Conservation (phyloP, 2,113 vertebrate genomes). For the Forbesichthys agassizii region DNA sequence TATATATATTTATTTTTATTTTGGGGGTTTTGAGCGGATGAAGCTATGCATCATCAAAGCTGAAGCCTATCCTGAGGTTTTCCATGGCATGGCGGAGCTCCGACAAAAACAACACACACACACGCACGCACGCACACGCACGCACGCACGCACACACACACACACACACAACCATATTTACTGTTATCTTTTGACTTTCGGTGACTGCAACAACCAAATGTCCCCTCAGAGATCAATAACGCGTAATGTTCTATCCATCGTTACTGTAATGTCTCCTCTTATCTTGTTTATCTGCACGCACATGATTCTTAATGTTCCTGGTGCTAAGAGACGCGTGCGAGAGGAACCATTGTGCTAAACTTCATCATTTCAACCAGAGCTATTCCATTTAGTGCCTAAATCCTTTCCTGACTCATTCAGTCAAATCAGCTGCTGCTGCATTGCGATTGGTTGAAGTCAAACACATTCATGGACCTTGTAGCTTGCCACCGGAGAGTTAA, state of each 20-base stretch:
- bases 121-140: background rate
- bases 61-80: conserved; percentile 8
- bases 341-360: too few relatives aligned
- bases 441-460: background rate
- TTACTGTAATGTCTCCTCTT: too few relatives aligned
- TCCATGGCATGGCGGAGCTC: background rate
- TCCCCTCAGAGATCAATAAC: too few relatives aligned
- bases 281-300: too few relatives aligned
- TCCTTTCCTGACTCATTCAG: too few relatives aligned
- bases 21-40: conserved; percentile 16
- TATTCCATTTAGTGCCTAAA: too few relatives aligned
- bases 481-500: background rate
- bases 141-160: background rate
- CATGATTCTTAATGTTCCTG: too few relatives aligned
- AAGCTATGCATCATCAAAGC: conserved; percentile 28
- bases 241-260: too few relatives aligned
- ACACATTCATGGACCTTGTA: background rate
- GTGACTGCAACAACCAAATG: too few relatives aligned
- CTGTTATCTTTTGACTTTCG: background rate
- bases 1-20: conserved; percentile 7
- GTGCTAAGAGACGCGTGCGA: too few relatives aligned
- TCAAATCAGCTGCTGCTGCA: too few relatives aligned
- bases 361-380: too few relatives aligned
- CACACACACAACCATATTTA: background rate
- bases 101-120: background rate